Evolutionary conservation across 2,113 vertebrate species (phyloP), one percentile per base, ranked within the genome.

Genomic region (Plestiodon gilberti): DNA sequence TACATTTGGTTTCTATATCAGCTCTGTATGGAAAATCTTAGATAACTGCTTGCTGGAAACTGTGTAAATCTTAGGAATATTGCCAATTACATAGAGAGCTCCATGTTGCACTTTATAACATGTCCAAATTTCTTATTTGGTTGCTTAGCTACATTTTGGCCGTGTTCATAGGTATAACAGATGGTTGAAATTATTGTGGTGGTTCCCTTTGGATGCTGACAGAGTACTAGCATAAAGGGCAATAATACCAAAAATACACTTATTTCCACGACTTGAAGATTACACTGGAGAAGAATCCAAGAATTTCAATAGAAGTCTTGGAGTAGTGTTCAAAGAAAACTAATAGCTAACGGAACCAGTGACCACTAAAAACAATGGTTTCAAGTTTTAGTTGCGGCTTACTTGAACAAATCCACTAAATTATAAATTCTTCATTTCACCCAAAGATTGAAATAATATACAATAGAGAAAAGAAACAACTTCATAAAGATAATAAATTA

Each of bases 91-190:
- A 77, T 74, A 77, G 80, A 85, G 35, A 90, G 89, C 84, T 88
- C 70, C 35, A 30, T 87, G 35, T 65, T 89, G 30, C 23, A 74
- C 25, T 28, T 88, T 74, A 81, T 74, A 78, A 91, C 90, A 70
- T 69, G 38, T 89, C 82, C 52, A 33, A 6, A 33, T 89, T 91
- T 83, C 38, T 48, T 86, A 25, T 89, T 88, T 80, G 85, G 87
- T 93, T 92, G 35, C 85, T 92, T 88, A 87, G 83, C 84, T 90
- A 90, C 55, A 2, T 88, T 75, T 86, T 91, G 85, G 67, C 70
- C 23, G 83, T 84, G 89, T 84, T 61, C 61, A 28, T 62, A 77
- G 57, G 40, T 48, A 71, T 3, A 79, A 48, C 59, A 80, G n/a
- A 43, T 83, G 13, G 1, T 90, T 91, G 11, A 62, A 90, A 80